phyloP scores from a whole-genome alignment of 30 jellyfish, hydroid and myxozoan species.

The Morbakka virulenta region DNA sequence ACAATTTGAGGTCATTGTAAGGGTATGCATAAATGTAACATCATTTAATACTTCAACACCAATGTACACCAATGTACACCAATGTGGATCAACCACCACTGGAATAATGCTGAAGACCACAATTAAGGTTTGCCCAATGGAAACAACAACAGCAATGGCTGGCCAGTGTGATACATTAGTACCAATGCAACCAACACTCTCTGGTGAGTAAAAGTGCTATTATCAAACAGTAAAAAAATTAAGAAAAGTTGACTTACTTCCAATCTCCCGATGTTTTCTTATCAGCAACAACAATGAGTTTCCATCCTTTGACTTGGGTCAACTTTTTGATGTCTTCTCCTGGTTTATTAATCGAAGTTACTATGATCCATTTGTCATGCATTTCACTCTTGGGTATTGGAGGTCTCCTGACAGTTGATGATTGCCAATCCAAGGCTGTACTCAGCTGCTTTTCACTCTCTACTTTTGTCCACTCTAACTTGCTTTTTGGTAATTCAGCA shows the following conservation, averaged over 20 bases:
- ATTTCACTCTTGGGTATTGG: conserved; percentile 17
- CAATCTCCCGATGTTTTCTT: conserved; percentile 78
- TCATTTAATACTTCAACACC: no score
- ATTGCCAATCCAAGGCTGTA: conserved; percentile 29
- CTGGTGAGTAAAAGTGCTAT: no score
- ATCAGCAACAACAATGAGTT: conserved; percentile 79
- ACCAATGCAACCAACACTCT: no score
- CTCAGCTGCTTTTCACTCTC: conserved; percentile 12
- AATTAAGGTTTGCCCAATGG: no score
- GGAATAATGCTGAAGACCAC: no score
- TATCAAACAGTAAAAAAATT: no score
- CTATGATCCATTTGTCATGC: conserved; percentile 89
- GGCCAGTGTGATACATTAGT: no score
- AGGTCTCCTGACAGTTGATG: neutral
- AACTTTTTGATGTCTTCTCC: conserved; percentile 81
- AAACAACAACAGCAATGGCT: no score
- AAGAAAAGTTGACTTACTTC: conserved; percentile 65
- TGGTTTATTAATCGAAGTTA: conserved; percentile 71
- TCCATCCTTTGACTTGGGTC: conserved; percentile 75
- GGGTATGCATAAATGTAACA: no score
- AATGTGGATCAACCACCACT: no score
- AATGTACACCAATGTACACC: no score
- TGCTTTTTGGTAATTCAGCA: conserved; percentile 11
- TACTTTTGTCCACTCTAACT: conserved; percentile 34
- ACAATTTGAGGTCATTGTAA: no score